A percentile compares a stretch with the other conserved stretches of the same genome.
Conservation (phyloP, 2,888 invertebrate species). For the Ferrisia virgata region DNA sequence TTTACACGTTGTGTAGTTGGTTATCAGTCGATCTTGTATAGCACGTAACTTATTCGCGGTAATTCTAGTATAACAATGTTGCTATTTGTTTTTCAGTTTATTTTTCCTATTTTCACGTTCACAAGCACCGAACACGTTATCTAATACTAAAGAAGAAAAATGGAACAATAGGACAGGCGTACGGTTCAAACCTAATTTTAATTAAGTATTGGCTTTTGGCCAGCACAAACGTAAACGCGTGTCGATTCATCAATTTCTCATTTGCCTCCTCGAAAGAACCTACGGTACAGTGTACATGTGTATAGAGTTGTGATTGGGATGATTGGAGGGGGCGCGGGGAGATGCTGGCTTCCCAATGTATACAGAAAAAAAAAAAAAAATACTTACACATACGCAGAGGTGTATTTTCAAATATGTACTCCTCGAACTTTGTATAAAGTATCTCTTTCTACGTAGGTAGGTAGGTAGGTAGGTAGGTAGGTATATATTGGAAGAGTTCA, state of each 20-base stretch:
- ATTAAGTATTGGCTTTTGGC: not conserved
- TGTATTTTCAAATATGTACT: not conserved
- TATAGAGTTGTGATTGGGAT: not conserved
- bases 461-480: no score
- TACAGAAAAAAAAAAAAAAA: not conserved
- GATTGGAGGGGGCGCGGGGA: not conserved
- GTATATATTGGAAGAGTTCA: no score
- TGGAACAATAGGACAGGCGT: slow-evolving; percentile 34
- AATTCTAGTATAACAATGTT: not conserved
- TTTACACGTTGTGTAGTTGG: not conserved
- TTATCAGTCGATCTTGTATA: not conserved
- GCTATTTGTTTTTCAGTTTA: not conserved
- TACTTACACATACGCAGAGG: no score
- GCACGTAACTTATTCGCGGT: not conserved
- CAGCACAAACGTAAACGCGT: not conserved
- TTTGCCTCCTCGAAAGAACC: not conserved
- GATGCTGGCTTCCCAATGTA: no score
- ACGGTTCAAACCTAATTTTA: slow-evolving; percentile 29
- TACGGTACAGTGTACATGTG: no score
- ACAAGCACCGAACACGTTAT: slow-evolving; percentile 12
- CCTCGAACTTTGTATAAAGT: no score
- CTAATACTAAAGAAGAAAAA: slow-evolving; percentile 18
- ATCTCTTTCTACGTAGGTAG: no score
- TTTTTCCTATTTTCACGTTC: not conserved
- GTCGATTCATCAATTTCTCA: slow-evolving; percentile 34